Evolutionary conservation across 2,888 invertebrate species (phyloP).

Genomic region (Drosophila glabriapex): DNA sequence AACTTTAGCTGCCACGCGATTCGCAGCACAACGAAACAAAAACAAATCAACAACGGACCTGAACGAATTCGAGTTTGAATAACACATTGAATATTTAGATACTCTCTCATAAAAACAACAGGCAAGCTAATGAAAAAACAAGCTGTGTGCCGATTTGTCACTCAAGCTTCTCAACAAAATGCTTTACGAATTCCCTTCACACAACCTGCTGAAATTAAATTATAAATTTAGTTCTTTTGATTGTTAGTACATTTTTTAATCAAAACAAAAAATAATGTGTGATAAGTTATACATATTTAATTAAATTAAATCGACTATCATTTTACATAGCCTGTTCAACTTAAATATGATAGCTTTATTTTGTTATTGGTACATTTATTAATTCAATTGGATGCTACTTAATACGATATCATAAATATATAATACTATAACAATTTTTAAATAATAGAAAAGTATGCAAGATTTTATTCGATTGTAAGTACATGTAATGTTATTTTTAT

Average conservation of each 20-base stretch:
- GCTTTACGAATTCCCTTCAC: neutral
- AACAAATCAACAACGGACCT: constrained; percentile 6
- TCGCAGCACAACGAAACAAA: constrained; percentile 7
- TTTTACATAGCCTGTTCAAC: neutral
- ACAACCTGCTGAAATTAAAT: neutral
- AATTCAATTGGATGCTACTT: neutral
- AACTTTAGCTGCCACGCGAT: constrained; percentile 4
- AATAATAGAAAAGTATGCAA: neutral
- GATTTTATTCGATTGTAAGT: neutral
- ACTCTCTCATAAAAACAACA: neutral
- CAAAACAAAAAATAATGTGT: neutral
- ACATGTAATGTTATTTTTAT: neutral
- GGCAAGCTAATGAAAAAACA: neutral
- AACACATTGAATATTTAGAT: constrained; percentile 22
- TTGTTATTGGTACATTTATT: neutral
- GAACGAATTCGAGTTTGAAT: constrained; percentile 22
- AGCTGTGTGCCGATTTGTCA: neutral
- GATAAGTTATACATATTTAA: neutral
- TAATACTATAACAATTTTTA: neutral
- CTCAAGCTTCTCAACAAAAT: neutral
- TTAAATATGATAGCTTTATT: neutral
- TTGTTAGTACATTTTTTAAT: neutral
- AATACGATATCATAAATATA: neutral
- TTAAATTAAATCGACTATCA: neutral
- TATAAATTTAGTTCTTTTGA: neutral